Conservation (phyloP, 1,140 invertebrate genomes). For the Lepidurus arcticus region DNA sequence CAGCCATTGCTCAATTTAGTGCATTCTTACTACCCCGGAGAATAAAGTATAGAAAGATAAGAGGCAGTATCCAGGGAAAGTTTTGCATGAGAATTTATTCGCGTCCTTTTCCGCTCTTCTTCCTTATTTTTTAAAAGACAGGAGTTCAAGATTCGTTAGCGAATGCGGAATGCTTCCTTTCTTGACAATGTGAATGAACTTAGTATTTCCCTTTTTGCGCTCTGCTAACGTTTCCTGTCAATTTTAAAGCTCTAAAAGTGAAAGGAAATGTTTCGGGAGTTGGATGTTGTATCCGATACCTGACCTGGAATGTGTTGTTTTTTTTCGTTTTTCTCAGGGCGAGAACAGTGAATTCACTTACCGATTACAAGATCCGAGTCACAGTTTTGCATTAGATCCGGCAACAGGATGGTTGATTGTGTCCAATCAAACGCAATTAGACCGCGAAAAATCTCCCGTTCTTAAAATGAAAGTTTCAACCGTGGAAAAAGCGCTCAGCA, state of each 20-base stretch:
- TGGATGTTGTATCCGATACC: neutral
- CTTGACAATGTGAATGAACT: too few species aligned
- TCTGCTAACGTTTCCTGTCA: too few species aligned
- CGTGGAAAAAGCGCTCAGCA: slow-evolving; percentile 61
- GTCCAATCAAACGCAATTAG: slow-evolving; percentile 64
- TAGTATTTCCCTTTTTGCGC: too few species aligned
- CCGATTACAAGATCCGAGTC: slow-evolving; percentile 62
- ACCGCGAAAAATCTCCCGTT: slow-evolving; percentile 64
- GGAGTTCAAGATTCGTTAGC: too few species aligned
- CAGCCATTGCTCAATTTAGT: neutral
- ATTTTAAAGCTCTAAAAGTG: neutral
- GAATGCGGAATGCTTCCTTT: too few species aligned
- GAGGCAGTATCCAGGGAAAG: too few species aligned
- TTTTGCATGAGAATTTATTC: too few species aligned
- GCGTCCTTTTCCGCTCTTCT: too few species aligned
- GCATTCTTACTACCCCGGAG: too few species aligned
- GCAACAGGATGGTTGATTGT: slow-evolving; percentile 78
- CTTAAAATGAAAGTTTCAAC: slow-evolving; percentile 67
- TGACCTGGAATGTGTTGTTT: neutral
- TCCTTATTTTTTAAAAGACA: too few species aligned
- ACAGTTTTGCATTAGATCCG: slow-evolving; percentile 72
- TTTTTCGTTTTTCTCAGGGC: slow-evolving; percentile 46
- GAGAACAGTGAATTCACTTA: slow-evolving; percentile 79
- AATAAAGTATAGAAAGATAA: too few species aligned
- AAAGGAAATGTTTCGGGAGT: neutral